A percentile compares a stretch with the other conserved stretches of the same genome.
Evolutionary conservation across 1,140 invertebrate genomes (phyloP).

Genomic region (Ips nitidus): DNA sequence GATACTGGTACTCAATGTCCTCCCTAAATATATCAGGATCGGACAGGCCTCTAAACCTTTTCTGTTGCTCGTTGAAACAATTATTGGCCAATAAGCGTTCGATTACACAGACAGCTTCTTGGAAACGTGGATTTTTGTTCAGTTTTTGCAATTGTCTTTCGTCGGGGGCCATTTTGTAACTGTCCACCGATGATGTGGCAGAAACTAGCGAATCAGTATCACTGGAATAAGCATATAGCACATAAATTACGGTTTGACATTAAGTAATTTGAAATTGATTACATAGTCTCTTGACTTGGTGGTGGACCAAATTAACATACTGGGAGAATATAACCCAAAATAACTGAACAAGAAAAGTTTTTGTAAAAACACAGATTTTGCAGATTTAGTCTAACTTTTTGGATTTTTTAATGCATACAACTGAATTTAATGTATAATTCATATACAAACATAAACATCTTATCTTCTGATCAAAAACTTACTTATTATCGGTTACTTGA

Average conservation of each 20-base stretch:
- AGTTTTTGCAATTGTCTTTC: conserved; percentile 51
- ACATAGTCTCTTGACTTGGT: background rate
- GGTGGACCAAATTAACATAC: too few relatives aligned
- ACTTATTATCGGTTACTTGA: too few relatives aligned
- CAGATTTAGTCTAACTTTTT: too few relatives aligned
- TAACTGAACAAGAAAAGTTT: too few relatives aligned
- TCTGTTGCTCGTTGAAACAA: conserved; percentile 63
- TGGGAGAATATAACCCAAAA: too few relatives aligned
- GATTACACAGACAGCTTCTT: conserved; percentile 62
- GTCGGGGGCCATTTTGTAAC: conserved; percentile 39
- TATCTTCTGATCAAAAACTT: too few relatives aligned
- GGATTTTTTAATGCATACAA: too few relatives aligned
- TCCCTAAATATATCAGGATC: conserved; percentile 56
- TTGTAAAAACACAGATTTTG: too few relatives aligned
- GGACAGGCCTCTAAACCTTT: conserved; percentile 65
- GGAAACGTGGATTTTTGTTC: conserved; percentile 56
- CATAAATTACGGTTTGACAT: too few relatives aligned
- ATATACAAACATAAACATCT: too few relatives aligned
- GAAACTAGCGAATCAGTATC: conserved; percentile 6
- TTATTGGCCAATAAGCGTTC: conserved; percentile 70
- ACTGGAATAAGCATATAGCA: conserved; percentile 3
- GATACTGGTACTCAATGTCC: conserved; percentile 64
- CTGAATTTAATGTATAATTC: too few relatives aligned
- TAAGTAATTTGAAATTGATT: too few relatives aligned
- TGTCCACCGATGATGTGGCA: conserved; percentile 35